phyloP scores from a whole-genome alignment of 2,113 vertebrate species.

The Lophochroa leadbeateri region DNA sequence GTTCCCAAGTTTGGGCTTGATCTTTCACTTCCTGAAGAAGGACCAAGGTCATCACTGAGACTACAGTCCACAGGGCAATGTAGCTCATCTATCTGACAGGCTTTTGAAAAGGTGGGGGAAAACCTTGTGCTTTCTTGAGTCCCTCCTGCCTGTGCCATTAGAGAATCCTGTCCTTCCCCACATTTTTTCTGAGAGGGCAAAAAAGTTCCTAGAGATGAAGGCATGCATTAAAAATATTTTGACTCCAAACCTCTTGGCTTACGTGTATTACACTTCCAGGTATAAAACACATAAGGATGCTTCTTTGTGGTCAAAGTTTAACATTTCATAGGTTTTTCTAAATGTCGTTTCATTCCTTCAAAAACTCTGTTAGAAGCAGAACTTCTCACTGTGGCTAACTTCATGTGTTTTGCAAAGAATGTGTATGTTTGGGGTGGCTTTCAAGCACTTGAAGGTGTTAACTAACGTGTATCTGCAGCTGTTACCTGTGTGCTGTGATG shows the following conservation, averaged over 20 bases:
- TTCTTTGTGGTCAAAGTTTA: neutral
- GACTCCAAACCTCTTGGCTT: neutral
- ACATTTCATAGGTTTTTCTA: neutral
- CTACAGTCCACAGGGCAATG: neutral
- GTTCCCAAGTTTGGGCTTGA: neutral
- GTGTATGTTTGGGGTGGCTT: neutral
- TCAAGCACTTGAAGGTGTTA: neutral
- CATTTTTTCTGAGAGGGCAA: neutral
- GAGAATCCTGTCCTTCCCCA: neutral
- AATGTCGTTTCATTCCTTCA: accelerated
- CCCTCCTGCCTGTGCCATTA: neutral
- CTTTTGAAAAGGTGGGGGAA: neutral
- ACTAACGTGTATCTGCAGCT: neutral
- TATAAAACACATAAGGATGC: neutral
- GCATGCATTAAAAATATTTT: neutral
- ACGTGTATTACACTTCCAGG: neutral
- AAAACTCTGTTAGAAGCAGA: neutral
- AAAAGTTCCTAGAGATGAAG: neutral
- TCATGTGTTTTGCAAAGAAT: neutral
- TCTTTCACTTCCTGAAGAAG: neutral
- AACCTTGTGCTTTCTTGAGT: neutral
- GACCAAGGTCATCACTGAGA: neutral
- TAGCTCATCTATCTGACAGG: neutral
- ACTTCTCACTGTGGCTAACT: neutral
- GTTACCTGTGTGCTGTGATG: accelerated